Evolutionary conservation across 2,888 invertebrate species (phyloP).

Genomic region (Phrixothrix hirtus): DNA sequence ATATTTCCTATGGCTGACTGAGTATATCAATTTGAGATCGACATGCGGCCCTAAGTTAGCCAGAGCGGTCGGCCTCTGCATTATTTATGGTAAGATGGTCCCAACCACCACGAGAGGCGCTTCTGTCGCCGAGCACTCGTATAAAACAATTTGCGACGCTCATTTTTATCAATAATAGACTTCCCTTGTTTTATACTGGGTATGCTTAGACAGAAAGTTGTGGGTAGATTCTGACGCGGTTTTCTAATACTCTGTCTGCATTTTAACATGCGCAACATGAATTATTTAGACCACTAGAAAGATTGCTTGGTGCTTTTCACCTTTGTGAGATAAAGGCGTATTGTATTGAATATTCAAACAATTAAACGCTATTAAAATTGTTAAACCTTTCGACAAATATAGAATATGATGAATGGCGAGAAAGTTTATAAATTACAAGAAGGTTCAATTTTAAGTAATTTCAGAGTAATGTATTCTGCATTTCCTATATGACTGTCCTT

Average conservation of each 20-base stretch:
- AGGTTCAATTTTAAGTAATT: neutral
- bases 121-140: constrained; percentile 50
- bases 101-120: constrained; percentile 33
- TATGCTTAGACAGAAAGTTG: constrained; percentile 27
- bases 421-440: neutral
- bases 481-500: no score
- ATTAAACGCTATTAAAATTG: neutral
- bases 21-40: constrained; percentile 44
- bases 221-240: constrained; percentile 30
- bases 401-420: neutral
- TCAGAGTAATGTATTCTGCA: no score
- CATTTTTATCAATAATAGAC: constrained; percentile 55
- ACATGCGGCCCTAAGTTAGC: constrained; percentile 36
- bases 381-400: neutral
- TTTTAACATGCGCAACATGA: constrained; percentile 29
- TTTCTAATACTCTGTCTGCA: constrained; percentile 36
- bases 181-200: constrained; percentile 40
- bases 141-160: constrained; percentile 55
- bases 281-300: constrained; percentile 26
- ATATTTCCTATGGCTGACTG: constrained; percentile 37
- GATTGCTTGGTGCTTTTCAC: constrained; percentile 20
- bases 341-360: constrained; percentile 1
- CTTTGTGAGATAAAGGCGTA: constrained; percentile 13
- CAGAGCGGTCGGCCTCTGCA: constrained; percentile 38
- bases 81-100: constrained; percentile 51